These are phyloP conservation scores for Silvanus unidentatus DNA, from an alignment of 2,888 invertebrate species.

Conservation along the genomic window DNA sequence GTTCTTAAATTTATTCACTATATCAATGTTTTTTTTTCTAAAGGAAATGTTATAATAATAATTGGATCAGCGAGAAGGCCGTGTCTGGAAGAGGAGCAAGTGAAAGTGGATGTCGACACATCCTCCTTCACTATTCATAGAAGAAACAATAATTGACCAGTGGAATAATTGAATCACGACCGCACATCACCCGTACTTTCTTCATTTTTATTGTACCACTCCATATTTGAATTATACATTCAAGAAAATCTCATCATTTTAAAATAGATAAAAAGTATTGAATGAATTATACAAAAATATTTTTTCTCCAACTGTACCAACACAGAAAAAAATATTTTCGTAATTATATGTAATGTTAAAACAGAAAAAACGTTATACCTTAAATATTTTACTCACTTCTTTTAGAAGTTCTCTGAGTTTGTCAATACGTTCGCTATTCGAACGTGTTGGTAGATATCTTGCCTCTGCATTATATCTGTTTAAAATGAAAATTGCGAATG, in stretches of 20 bases:
- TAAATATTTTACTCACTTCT: conserved; percentile 46
- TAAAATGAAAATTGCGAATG: conserved; percentile 1
- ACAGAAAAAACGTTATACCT: conserved; percentile 8
- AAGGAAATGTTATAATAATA: not conserved
- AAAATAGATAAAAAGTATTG: too few relatives aligned
- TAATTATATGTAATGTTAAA: not conserved
- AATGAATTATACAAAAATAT: too few relatives aligned
- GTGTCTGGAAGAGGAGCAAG: conserved; percentile 7
- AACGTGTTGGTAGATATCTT: conserved; percentile 51
- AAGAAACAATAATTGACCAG: not conserved
- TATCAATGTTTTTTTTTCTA: too few relatives aligned
- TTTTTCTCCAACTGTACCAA: too few relatives aligned
- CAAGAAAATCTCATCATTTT: too few relatives aligned
- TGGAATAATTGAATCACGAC: conserved; percentile 6
- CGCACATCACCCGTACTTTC: not conserved
- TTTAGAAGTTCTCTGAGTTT: conserved; percentile 51
- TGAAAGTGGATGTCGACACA: conserved; percentile 10
- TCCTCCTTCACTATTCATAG: conserved; percentile 2
- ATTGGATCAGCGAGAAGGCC: conserved; percentile 8
- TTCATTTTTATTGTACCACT: too few relatives aligned
- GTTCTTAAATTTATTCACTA: too few relatives aligned
- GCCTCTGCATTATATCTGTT: conserved; percentile 27
- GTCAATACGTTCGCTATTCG: conserved; percentile 50
- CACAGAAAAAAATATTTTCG: not conserved
- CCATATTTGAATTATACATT: not conserved